Evolutionary conservation across 2,113 vertebrate species (phyloP), one percentile per base, ranked within the genome.

Genomic region (Trachemys scripta): DNA sequence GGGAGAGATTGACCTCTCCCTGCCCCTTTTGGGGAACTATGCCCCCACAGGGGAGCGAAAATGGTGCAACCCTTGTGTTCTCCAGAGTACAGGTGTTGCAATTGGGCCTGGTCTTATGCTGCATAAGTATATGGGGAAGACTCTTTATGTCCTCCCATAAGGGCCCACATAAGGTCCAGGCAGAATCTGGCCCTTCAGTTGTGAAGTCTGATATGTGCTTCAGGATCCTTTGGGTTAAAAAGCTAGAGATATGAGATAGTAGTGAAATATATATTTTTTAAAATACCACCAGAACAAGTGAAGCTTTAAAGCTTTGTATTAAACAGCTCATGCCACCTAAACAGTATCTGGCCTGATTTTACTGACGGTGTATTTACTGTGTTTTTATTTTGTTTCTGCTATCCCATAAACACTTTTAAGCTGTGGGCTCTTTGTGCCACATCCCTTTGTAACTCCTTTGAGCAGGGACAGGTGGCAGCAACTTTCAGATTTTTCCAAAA

Each of bases 141-240:
- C 42, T 35, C 62, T 87, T 89, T 78, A 1, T 2, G 80, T 95
- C 84, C 65, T 85, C 57, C 54, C 53, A 90, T 38, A 57, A 57
- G 2, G 1, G 2, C 69, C 47, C 3, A 1, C 0, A 0, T 42
- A 80, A 51, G 49, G 80, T 59, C 75, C 62, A 86, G 56, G 49
- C 82, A 84, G 54, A 79, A 80, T 3, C 56, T 85, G 9, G 2
- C 94, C 4, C 9, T 86, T 14, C 62, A 65, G 8, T 69, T 38
- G 65, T n/a, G 19, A 69, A 38, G 16, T 69, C 19, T 84, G 89
- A 1, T 45, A 22, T 57, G 12, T 56, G 20, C 57, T 87, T 90
- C 14, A 7, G 8, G 82, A 72, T 88, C 22, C 29, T 87, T 90
- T 88, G 38, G 75, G 81, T 31, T 94, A 53, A 82, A 92, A 92